phyloP scores from a whole-genome alignment of 2,113 vertebrate genomes.

The Pseudonaja textilis region DNA sequence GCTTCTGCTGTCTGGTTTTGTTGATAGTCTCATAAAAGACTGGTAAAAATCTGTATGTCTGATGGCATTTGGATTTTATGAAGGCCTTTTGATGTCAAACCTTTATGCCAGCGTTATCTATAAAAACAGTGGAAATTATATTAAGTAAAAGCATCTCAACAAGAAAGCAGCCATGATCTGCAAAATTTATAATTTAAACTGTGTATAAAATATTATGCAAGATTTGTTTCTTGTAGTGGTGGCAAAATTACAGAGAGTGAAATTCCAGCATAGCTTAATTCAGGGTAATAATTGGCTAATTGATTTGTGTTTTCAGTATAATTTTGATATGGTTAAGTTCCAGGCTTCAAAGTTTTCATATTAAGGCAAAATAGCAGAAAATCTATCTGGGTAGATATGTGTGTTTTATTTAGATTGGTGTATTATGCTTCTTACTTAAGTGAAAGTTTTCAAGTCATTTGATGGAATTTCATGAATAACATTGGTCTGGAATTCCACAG shows the following conservation, averaged over 20 bases:
- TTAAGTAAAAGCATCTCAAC: background rate
- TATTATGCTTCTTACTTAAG: background rate
- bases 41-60: background rate
- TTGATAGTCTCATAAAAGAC: background rate
- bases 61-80: background rate
- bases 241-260: background rate
- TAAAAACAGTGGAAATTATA: background rate
- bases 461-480: background rate
- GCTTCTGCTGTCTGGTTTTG: background rate
- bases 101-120: background rate
- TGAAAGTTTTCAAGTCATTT: background rate
- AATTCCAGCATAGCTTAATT: background rate
- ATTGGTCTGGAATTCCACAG: background rate
- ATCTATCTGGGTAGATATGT: background rate
- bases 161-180: background rate
- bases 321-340: conserved; percentile 15
- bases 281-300: conserved; percentile 3
- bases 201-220: background rate
- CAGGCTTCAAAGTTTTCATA: background rate
- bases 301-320: conserved; percentile 15
- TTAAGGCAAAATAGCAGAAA: conserved; percentile 4
- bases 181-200: background rate
- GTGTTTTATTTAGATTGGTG: background rate
- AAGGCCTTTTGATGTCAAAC: background rate
- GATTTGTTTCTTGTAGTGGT: background rate